A percentile compares a stretch with the other conserved stretches of the same genome.
phyloP scores from a whole-genome alignment of 2,888 invertebrate species.

The Xanthia icteritia region DNA sequence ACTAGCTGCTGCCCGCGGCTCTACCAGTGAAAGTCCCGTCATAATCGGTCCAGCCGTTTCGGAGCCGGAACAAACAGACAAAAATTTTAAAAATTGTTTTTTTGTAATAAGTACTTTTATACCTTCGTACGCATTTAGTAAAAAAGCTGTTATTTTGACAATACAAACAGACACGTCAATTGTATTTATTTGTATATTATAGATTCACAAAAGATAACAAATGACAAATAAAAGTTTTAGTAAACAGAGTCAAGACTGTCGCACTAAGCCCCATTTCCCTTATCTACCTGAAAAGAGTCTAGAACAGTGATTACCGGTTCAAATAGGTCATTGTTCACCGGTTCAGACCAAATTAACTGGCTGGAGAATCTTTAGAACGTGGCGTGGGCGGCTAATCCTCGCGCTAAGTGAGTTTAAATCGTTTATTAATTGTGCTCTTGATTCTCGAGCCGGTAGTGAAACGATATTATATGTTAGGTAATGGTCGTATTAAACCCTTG shows the following conservation, averaged over 20 bases:
- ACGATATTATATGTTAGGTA: slow-evolving; percentile 16
- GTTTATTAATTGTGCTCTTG: slow-evolving; percentile 48
- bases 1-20: too few relatives aligned
- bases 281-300: not conserved
- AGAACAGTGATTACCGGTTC: slow-evolving; percentile 6
- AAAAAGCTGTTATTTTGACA: too few relatives aligned
- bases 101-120: too few relatives aligned
- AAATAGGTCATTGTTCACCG: slow-evolving; percentile 28
- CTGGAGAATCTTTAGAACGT: slow-evolving; percentile 36
- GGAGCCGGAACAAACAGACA: too few relatives aligned
- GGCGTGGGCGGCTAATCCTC: slow-evolving; percentile 46
- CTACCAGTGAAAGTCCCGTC: too few relatives aligned
- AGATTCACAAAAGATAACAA: not conserved
- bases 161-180: too few relatives aligned
- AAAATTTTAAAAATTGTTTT: too few relatives aligned
- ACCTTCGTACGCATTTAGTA: too few relatives aligned
- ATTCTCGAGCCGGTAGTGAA: slow-evolving; percentile 25
- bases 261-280: not conserved
- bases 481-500: slow-evolving; percentile 14
- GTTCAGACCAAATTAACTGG: slow-evolving; percentile 21
- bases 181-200: too few relatives aligned
- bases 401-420: slow-evolving; percentile 56
- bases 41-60: too few relatives aligned
- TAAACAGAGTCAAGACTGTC: not conserved
- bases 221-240: not conserved